phyloP scores from a whole-genome alignment of 2,113 vertebrate genomes.

The Malaclemys terrapin region DNA sequence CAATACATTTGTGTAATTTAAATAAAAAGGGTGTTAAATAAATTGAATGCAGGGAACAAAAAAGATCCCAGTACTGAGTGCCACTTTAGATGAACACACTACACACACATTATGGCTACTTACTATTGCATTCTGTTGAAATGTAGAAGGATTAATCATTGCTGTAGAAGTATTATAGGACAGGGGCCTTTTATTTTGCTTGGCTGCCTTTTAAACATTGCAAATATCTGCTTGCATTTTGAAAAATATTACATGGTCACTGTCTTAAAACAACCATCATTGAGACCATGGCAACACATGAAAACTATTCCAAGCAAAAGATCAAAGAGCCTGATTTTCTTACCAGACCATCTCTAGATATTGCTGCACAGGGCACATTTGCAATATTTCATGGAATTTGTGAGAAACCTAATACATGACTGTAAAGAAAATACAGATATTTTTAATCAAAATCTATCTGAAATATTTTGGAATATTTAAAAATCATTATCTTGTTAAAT shows the following conservation, averaged over 20 bases:
- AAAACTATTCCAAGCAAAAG: constrained; percentile 63
- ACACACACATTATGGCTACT: not conserved
- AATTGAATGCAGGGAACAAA: constrained; percentile 9
- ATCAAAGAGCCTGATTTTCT: constrained; percentile 56
- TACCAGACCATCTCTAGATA: constrained; percentile 50
- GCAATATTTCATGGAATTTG: constrained; percentile 22
- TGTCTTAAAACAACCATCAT: constrained; percentile 40
- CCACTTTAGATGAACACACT: not conserved
- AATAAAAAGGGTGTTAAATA: not conserved
- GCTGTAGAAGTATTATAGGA: constrained; percentile 19
- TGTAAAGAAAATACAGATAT: constrained; percentile 47
- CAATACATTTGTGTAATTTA: constrained; percentile 11
- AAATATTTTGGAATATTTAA: constrained; percentile 4
- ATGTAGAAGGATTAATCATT: constrained; percentile 4
- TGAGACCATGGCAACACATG: constrained; percentile 59
- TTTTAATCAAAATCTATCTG: constrained; percentile 42
- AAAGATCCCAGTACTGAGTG: not conserved
- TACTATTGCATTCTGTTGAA: not conserved
- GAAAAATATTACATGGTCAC: constrained; percentile 4
- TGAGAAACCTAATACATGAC: constrained; percentile 30
- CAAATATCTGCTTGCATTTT: constrained; percentile 34
- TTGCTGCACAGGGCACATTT: constrained; percentile 1
- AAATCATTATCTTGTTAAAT: constrained; percentile 13
- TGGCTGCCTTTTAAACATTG: not conserved
- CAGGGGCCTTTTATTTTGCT: constrained; percentile 38